phyloP scores from a whole-genome alignment of 2,797 vertebrate species.

The Todus mexicanus region DNA sequence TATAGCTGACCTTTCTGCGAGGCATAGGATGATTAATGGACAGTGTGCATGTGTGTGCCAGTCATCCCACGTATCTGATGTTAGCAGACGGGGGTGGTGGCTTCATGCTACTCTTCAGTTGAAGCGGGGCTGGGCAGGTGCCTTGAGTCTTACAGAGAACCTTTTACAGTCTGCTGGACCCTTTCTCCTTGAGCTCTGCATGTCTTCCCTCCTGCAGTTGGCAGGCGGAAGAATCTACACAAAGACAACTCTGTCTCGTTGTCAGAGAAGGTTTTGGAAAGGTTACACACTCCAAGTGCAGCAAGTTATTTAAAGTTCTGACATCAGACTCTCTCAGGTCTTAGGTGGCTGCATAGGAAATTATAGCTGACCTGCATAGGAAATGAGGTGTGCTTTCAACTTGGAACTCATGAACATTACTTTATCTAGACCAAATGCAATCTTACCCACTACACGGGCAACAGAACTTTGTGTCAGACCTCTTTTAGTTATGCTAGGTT shows the following conservation, averaged over 20 bases:
- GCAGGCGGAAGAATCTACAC: neutral
- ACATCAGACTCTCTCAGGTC: neutral
- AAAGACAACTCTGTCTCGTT: neutral
- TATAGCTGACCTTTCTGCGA: neutral
- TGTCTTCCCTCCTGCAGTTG: neutral
- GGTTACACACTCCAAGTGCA: neutral
- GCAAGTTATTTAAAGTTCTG: constrained; percentile 24
- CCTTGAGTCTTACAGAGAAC: neutral
- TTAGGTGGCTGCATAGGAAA: neutral
- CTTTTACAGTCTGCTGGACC: neutral
- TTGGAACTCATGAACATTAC: neutral
- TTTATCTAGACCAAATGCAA: neutral
- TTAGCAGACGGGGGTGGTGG: neutral
- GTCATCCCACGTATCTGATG: neutral
- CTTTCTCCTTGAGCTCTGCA: neutral
- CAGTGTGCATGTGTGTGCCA: neutral
- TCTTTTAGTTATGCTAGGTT: neutral
- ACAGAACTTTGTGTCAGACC: neutral
- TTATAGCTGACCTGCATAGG: constrained; percentile 41
- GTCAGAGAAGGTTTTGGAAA: neutral
- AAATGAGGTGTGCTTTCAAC: constrained; percentile 7
- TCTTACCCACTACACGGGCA: neutral
- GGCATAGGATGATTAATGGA: neutral
- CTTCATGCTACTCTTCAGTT: neutral
- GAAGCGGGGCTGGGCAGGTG: neutral